These are phyloP conservation scores for Orchestia grillus DNA, from an alignment of 1,140 invertebrate species.

Conservation along the genomic window DNA sequence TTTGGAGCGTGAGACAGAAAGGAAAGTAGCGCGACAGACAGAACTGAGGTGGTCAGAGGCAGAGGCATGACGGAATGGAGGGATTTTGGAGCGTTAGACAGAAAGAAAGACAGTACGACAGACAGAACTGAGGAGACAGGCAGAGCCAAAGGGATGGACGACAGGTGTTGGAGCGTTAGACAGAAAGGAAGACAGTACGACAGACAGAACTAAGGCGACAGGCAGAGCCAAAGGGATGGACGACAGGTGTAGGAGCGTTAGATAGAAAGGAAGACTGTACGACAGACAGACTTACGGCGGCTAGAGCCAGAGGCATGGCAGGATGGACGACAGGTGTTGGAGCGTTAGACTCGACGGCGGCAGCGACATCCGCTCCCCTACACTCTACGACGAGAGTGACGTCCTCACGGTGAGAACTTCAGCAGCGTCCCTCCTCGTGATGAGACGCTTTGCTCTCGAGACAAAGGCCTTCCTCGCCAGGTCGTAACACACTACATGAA, in stretches of 20 bases:
- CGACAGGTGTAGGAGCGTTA: background rate
- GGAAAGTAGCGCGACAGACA: too few species aligned
- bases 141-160: too few species aligned
- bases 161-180: background rate
- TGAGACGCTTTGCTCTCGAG: background rate
- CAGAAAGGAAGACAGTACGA: background rate
- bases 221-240: background rate
- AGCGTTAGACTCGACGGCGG: background rate
- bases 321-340: slow-evolving; percentile 37
- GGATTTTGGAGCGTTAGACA: background rate
- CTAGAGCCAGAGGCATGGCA: background rate
- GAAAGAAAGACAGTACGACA: too few species aligned
- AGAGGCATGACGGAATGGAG: background rate
- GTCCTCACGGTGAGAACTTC: background rate
- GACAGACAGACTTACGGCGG: background rate
- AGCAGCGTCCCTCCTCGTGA: background rate
- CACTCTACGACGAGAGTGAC: background rate
- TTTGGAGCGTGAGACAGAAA: too few species aligned
- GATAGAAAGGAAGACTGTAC: background rate
- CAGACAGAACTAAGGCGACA: background rate
- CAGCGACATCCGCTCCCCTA: background rate
- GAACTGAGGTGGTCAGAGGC: too few species aligned
- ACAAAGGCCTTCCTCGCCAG: background rate
- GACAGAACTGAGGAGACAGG: too few species aligned
- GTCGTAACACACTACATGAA: background rate